phyloP scores from a whole-genome alignment of 1,140 invertebrate species.

The Anthonomus grandis region DNA sequence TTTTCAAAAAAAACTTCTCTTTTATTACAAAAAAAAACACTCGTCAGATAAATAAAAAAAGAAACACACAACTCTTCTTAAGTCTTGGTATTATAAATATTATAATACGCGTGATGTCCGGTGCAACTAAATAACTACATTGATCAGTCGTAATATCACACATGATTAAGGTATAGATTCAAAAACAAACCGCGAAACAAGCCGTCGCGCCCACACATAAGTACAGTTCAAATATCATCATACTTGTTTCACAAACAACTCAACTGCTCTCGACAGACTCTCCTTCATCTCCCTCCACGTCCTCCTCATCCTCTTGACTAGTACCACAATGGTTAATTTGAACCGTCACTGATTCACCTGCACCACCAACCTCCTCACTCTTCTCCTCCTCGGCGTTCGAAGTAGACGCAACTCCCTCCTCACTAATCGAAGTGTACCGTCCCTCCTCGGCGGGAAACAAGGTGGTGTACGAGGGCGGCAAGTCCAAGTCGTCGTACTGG shows the following conservation, averaged over 20 bases:
- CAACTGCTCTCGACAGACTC: background rate
- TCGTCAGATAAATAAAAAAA: constrained; percentile 5
- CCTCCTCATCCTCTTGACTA: constrained; percentile 17
- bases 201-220: too few species aligned
- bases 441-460: constrained; percentile 40
- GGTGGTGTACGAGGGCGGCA: constrained; percentile 46
- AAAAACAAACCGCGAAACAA: background rate
- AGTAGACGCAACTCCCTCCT: background rate
- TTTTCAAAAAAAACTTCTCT: constrained; percentile 21
- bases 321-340: constrained; percentile 12
- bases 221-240: too few species aligned
- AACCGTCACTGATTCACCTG: constrained; percentile 4
- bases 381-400: constrained; percentile 8
- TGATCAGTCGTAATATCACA: constrained; percentile 29
- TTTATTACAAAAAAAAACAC: constrained; percentile 25
- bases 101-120: constrained; percentile 19
- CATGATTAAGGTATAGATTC: constrained; percentile 3
- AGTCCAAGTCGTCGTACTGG: constrained; percentile 49
- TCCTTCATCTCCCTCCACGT: background rate
- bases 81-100: constrained; percentile 25
- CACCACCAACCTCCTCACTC: constrained; percentile 1
- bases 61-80: constrained; percentile 14
- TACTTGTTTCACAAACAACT: background rate
- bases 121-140: constrained; percentile 8
- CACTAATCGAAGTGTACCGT: constrained; percentile 10